A percentile compares a stretch with the other conserved stretches of the same genome.
Conservation (phyloP, 2,888 invertebrate species). For the Lepidonotus clava region DNA sequence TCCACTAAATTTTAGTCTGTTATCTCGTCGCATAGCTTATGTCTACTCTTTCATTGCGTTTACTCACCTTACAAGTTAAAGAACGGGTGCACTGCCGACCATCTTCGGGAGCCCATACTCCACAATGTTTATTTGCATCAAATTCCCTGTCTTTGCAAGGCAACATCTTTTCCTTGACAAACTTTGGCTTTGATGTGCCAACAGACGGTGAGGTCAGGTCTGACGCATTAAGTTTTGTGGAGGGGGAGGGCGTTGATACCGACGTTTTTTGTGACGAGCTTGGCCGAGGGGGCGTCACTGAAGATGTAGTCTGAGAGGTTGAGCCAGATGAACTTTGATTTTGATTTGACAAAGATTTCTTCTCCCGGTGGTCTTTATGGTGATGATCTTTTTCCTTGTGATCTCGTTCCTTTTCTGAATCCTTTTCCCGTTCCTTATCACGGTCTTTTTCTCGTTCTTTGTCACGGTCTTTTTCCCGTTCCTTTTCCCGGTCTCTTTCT, state of each 20-base stretch:
- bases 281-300: slow-evolving; percentile 53
- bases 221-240: neutral
- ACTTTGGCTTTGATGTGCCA: neutral
- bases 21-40: too few species aligned
- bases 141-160: slow-evolving; percentile 84
- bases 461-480: neutral
- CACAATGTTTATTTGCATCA: slow-evolving; percentile 91
- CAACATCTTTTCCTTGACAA: slow-evolving; percentile 23
- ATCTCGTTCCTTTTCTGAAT: too few species aligned
- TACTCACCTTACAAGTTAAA: slow-evolving; percentile 84
- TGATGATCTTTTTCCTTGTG: slow-evolving; percentile 33
- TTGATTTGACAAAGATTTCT: neutral
- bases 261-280: slow-evolving; percentile 33
- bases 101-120: slow-evolving; percentile 85
- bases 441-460: slow-evolving; percentile 12
- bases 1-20: too few species aligned
- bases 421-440: neutral
- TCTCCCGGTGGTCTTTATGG: slow-evolving; percentile 32
- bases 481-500: neutral
- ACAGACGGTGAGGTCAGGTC: neutral
- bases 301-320: slow-evolving; percentile 47
- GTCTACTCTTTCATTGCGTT: slow-evolving; percentile 54
- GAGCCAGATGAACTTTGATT: neutral
- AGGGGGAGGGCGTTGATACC: neutral
- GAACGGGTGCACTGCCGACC: slow-evolving; percentile 89